phyloP scores from a whole-genome alignment of 1,140 invertebrate genomes.

The Macrobrachium rosenbergii region DNA sequence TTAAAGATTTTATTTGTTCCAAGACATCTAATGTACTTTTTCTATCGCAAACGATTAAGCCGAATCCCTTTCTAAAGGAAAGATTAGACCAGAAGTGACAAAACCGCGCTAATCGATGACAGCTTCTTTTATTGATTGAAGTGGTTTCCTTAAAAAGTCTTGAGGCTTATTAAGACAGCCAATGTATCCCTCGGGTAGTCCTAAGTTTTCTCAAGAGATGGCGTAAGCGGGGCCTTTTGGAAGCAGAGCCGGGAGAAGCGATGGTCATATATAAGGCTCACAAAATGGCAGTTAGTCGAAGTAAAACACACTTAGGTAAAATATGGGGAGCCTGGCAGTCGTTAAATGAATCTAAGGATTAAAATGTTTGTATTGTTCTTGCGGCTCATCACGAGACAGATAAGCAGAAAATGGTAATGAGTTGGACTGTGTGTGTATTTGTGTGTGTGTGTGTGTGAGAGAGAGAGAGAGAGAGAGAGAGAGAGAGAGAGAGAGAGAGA shows the following conservation, averaged over 20 bases:
- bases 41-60: too few relatives aligned
- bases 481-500: slow-evolving; percentile 33
- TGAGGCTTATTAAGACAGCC: slow-evolving; percentile 39
- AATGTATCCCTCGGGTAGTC: slow-evolving; percentile 46
- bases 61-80: too few relatives aligned
- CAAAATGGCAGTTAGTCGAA: slow-evolving; percentile 65
- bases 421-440: slow-evolving; percentile 17
- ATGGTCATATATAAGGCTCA: slow-evolving; percentile 65
- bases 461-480: slow-evolving; percentile 24
- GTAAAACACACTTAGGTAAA: slow-evolving; percentile 65
- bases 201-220: slow-evolving; percentile 58
- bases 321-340: slow-evolving; percentile 59
- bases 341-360: slow-evolving; percentile 64
- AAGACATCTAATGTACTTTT: background rate
- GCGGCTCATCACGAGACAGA: slow-evolving; percentile 58
- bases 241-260: slow-evolving; percentile 34
- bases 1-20: background rate
- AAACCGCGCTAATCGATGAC: too few relatives aligned
- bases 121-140: slow-evolving; percentile 3
- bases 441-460: background rate
- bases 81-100: too few relatives aligned
- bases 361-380: slow-evolving; percentile 63
- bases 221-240: slow-evolving; percentile 51
- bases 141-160: background rate
- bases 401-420: slow-evolving; percentile 64